These are phyloP conservation scores for Caracal caracal DNA, from an alignment of 2,113 vertebrate species.

Conservation along the genomic window DNA sequence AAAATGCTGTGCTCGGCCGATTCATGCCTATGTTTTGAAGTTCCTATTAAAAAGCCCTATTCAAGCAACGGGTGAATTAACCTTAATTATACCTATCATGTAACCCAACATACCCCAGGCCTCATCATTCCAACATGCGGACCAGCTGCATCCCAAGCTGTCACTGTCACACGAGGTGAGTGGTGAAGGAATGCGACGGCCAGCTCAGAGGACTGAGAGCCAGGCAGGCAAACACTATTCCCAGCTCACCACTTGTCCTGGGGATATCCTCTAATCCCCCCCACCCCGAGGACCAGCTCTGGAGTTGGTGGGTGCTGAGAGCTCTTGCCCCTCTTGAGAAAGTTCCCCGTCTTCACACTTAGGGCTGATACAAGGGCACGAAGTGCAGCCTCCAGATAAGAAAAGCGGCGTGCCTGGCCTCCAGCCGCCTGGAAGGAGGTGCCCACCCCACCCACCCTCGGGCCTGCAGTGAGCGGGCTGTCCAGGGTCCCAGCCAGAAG, in stretches of 20 bases:
- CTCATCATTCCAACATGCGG: rapidly evolving
- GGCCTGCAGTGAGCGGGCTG: not conserved
- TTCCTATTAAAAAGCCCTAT: not conserved
- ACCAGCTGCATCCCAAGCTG: not conserved
- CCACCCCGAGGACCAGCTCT: not conserved
- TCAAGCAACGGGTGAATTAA: not conserved
- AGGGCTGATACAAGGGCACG: not conserved
- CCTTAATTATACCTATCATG: not conserved
- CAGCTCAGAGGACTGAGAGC: not conserved
- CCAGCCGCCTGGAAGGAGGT: not conserved
- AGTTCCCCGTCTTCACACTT: not conserved
- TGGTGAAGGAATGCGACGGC: rapidly evolving
- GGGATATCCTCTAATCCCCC: too few species aligned
- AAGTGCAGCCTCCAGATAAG: not conserved
- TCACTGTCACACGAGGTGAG: not conserved
- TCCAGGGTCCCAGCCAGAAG: not conserved
- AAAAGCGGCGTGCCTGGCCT: not conserved
- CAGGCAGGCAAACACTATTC: not conserved
- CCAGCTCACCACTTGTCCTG: not conserved
- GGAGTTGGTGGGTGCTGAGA: not conserved
- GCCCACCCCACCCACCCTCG: not conserved
- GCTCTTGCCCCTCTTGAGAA: not conserved
- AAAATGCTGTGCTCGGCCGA: not conserved
- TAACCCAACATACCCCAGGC: not conserved
- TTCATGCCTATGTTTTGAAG: not conserved